Evolutionary conservation across 2,113 vertebrate genomes (phyloP).

Genomic region (Dipodomys merriami): DNA sequence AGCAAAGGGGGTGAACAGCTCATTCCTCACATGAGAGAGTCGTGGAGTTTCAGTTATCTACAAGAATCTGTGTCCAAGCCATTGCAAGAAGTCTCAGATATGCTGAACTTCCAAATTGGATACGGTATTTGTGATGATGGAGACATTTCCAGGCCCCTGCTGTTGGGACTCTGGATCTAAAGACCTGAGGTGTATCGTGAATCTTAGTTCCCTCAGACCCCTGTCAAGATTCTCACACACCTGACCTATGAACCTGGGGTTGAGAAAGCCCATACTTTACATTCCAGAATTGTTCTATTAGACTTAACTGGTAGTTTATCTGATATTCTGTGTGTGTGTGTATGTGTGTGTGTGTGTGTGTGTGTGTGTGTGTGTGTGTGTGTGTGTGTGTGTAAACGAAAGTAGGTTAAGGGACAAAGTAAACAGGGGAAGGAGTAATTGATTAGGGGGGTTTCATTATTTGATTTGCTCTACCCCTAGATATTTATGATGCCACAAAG

Average conservation of each 20-base stretch:
- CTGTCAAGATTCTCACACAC: accelerated
- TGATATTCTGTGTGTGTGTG: not conserved
- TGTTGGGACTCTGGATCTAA: not conserved
- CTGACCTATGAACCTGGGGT: accelerated
- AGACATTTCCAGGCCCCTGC: not conserved
- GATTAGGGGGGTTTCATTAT: conserved; percentile 56
- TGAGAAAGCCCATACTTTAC: not conserved
- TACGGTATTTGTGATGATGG: accelerated
- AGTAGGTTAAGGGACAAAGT: not conserved
- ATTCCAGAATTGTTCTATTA: not conserved
- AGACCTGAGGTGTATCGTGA: not conserved
- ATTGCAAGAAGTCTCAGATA: not conserved
- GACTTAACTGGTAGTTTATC: too few relatives aligned
- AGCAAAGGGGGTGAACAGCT: accelerated
- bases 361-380: not conserved
- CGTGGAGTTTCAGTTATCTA: not conserved
- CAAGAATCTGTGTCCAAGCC: too few relatives aligned
- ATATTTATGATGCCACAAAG: conserved; percentile 74
- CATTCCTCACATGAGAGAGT: accelerated
- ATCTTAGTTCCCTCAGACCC: accelerated
- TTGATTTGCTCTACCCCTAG: conserved; percentile 29
- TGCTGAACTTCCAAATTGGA: not conserved
- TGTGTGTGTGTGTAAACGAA: not conserved
- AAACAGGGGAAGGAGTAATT: conserved; percentile 1
- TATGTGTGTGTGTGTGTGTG: not conserved